Evolutionary conservation across 2,888 invertebrate species (phyloP).

Genomic region (Philhelius pedissequus): DNA sequence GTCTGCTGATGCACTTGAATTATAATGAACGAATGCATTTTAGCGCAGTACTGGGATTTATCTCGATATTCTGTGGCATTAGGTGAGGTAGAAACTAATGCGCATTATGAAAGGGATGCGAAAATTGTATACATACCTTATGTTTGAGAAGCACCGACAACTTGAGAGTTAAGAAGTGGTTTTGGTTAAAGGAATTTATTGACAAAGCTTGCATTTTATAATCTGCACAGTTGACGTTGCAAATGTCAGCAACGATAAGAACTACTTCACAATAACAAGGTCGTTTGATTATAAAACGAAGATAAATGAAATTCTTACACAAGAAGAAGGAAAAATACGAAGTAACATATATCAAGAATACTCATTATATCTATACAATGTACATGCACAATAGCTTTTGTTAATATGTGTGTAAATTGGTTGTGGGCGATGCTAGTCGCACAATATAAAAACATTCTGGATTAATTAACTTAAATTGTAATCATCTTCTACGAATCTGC

Average conservation of each 20-base stretch:
- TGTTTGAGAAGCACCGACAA: background rate
- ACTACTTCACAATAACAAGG: background rate
- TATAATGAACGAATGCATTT: background rate
- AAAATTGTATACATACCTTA: constrained; percentile 5
- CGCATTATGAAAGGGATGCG: constrained; percentile 15
- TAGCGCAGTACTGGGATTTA: constrained; percentile 8
- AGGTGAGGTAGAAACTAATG: background rate
- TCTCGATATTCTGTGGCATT: constrained; percentile 1
- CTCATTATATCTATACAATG: background rate
- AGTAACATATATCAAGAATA: background rate
- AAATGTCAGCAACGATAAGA: background rate
- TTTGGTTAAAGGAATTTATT: background rate
- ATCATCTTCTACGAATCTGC: background rate
- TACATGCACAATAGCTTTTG: background rate
- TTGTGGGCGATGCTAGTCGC: background rate
- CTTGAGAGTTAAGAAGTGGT: background rate
- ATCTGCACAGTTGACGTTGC: constrained; percentile 17
- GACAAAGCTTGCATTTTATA: constrained; percentile 26
- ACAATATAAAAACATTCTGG: background rate
- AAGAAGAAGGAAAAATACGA: background rate
- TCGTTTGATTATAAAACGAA: background rate
- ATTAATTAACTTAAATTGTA: background rate
- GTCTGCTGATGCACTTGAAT: constrained; percentile 40
- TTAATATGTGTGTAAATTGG: background rate
- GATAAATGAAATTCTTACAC: background rate